Conservation (phyloP, 2,113 vertebrate species). For the Cyanoderma ruficeps region DNA sequence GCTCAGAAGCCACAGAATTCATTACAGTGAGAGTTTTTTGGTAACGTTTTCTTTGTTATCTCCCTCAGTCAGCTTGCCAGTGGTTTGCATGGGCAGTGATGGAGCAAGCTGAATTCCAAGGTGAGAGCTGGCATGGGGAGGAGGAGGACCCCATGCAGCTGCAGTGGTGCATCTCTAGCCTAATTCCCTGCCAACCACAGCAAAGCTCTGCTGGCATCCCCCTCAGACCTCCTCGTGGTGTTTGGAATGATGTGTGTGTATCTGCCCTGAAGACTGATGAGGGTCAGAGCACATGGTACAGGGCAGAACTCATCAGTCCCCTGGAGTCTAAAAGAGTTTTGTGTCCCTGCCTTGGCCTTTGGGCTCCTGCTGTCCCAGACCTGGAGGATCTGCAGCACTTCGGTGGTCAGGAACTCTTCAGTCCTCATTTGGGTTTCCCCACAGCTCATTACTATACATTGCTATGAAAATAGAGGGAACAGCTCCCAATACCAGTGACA, state of each 20-base stretch:
- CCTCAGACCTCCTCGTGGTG: rapidly evolving
- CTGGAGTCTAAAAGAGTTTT: neutral
- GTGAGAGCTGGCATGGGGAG: neutral
- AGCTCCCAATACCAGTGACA: rapidly evolving
- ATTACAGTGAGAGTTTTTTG: neutral
- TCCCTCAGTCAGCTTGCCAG: neutral
- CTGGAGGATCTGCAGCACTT: neutral
- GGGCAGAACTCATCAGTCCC: rapidly evolving
- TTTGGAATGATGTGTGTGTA: neutral
- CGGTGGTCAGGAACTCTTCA: neutral
- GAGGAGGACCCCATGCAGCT: neutral
- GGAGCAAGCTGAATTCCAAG: neutral
- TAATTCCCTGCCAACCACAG: neutral
- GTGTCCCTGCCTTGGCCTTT: neutral
- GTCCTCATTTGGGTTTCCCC: neutral
- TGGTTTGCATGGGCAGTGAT: neutral
- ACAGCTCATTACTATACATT: neutral
- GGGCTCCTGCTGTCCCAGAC: neutral
- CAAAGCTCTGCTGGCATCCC: neutral
- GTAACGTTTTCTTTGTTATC: neutral
- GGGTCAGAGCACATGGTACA: rapidly evolving
- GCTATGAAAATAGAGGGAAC: neutral
- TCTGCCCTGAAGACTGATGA: neutral
- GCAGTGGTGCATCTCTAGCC: neutral
- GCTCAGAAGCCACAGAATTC: neutral